Conservation (phyloP, 2,888 invertebrate genomes). For the Drosophila suboccidentalis region DNA sequence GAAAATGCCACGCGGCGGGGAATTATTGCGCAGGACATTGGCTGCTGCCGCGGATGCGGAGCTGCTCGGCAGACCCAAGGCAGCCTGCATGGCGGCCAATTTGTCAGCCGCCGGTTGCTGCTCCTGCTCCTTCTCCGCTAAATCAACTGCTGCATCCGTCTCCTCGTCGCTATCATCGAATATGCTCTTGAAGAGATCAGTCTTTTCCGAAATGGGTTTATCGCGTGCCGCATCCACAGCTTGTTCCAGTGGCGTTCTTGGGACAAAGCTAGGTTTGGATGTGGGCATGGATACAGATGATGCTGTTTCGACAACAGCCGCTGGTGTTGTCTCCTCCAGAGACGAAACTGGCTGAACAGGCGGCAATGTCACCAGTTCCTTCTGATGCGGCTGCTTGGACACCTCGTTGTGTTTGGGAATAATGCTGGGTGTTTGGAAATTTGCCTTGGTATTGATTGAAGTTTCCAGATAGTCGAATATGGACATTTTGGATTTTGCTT, state of each 20-base stretch:
- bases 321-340: slow-evolving; percentile 2
- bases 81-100: slow-evolving; percentile 44
- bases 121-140: slow-evolving; percentile 13
- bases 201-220: slow-evolving; percentile 87
- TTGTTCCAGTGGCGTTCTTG: slow-evolving; percentile 82
- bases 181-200: slow-evolving; percentile 95
- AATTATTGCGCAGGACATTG: slow-evolving; percentile 88
- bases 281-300: slow-evolving; percentile 2
- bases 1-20: slow-evolving; percentile 91
- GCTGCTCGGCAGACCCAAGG: slow-evolving; percentile 46
- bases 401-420: slow-evolving; percentile 81
- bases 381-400: slow-evolving; percentile 14
- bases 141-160: slow-evolving; percentile 80
- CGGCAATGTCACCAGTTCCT: not conserved
- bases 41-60: slow-evolving; percentile 84
- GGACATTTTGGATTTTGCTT: slow-evolving; percentile 87
- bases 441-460: slow-evolving; percentile 87
- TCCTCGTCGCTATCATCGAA: slow-evolving; percentile 93
- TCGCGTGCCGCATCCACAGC: slow-evolving; percentile 77
- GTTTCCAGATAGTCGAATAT: slow-evolving; percentile 92
- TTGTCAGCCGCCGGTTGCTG: slow-evolving; percentile 65
- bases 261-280: slow-evolving; percentile 58
- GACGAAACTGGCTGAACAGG: not conserved
- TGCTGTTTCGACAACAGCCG: not conserved
- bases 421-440: slow-evolving; percentile 86